Evolutionary conservation across 2,797 vertebrate genomes (phyloP).

Genomic region (Siniperca obscura): DNA sequence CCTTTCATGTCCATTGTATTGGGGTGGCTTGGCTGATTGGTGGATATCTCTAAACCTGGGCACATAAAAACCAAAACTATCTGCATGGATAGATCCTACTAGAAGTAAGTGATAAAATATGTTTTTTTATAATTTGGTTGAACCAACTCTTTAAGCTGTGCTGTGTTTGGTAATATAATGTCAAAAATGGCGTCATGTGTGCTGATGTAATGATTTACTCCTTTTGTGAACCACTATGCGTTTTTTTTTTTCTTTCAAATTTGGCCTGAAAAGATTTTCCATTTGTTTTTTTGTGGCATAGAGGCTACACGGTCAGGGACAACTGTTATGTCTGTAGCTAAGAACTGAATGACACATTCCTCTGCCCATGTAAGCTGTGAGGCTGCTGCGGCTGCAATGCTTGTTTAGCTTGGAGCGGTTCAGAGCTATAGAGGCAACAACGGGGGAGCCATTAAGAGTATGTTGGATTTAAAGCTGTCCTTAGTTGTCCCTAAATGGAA

Average conservation of each 20-base stretch:
- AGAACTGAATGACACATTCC: conserved; percentile 31
- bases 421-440: conserved; percentile 6
- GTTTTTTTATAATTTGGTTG: background rate
- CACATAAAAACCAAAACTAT: background rate
- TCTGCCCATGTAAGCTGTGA: conserved; percentile 39
- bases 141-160: background rate
- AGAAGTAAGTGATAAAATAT: background rate
- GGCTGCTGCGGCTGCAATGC: conserved; percentile 33
- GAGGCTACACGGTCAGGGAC: background rate
- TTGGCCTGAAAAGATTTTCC: conserved; percentile 22
- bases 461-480: conserved; percentile 20
- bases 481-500: conserved; percentile 4
- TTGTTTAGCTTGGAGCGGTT: conserved; percentile 55
- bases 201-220: background rate
- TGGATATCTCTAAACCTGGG: background rate
- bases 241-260: conserved; percentile 4
- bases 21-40: too few relatives aligned
- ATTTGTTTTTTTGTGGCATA: conserved; percentile 20
- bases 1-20: background rate
- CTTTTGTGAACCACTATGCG: background rate
- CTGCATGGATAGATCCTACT: background rate
- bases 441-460: conserved; percentile 2
- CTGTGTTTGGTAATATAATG: background rate
- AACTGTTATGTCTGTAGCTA: conserved; percentile 52
- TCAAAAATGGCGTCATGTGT: background rate